phyloP scores from a whole-genome alignment of 2,113 vertebrate species.

The Laticauda colubrina region DNA sequence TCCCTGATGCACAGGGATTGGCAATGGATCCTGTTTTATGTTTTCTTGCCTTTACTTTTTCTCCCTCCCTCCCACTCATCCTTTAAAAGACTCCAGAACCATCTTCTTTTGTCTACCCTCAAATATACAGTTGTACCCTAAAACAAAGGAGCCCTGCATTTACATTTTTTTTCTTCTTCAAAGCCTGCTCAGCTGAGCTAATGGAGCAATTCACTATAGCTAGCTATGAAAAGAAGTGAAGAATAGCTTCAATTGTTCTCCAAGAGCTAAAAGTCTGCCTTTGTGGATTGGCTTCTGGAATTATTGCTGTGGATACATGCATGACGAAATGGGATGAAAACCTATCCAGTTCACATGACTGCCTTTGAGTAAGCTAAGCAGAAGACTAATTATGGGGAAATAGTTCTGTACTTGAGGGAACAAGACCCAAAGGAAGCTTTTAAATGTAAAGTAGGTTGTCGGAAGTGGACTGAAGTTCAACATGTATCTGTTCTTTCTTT shows the following conservation, averaged over 20 bases:
- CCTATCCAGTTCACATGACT: not conserved
- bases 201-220: conserved; percentile 27
- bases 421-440: not conserved
- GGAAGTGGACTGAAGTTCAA: not conserved
- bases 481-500: not conserved
- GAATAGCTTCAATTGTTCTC: conserved; percentile 18
- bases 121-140: conserved; percentile 3
- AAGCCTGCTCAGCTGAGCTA: conserved; percentile 18
- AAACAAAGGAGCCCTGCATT: conserved; percentile 1
- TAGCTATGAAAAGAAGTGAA: not conserved
- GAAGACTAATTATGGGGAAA: not conserved
- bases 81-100: not conserved
- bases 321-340: not conserved
- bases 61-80: not conserved
- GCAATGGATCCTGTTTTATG: not conserved
- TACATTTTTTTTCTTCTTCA: not conserved
- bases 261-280: not conserved
- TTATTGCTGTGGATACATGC: not conserved
- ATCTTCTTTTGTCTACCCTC: conserved; percentile 16
- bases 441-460: not conserved
- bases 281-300: conserved; percentile 9
- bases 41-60: not conserved
- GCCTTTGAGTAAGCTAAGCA: not conserved
- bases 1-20: not conserved
- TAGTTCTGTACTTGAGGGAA: not conserved